Evolutionary conservation across 92 coral and sea anemone species (phyloP), one percentile per base, ranked within the genome.

Genomic region (Micromussa lordhowensis): DNA sequence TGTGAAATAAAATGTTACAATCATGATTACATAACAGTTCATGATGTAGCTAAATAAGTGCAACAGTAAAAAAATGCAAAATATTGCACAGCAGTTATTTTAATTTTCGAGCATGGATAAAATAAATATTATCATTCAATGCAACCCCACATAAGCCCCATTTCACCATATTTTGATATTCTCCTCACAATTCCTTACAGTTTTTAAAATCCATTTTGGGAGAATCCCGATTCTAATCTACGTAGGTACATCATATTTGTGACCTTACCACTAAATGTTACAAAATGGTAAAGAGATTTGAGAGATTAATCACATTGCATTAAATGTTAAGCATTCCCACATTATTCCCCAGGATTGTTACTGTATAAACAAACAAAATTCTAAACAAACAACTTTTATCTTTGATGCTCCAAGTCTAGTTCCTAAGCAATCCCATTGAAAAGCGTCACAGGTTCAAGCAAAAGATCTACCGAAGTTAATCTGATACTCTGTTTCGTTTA

Each of bases 1-100:
- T 30, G 30, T 31, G n/a, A 81, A 14, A 38, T 58, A 66, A 81
- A 80, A 80, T 63, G 24, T 81, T 24, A 61, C 84, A 81, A 38
- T 35, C 54, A 63, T 26, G 82, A 21, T 79, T 54, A 66, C 26
- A 66, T 22, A 13, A 22, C 35, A 58, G 28, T 63, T 61, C 57
- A 63, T 36, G 84, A 79, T 28, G 38, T n/a, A 61, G 31, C 29
- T 35, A 22, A 61, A 69, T 79, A 16, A 57, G 13, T 61, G 3
- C 18, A 15, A 28, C 28, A 61, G 68, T 24, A 63, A 63, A 21
- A 5, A 63, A 63, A 15, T 55, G 61, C 18, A 55, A 63, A 79
- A 79, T 32, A 79, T 18, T 55, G 18, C 84, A 61, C 72, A 80
- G 72, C 72, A 32, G 68, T 38, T 26, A 51, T 77, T 80, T 31